Evolutionary conservation across 2,113 vertebrate genomes (phyloP), one percentile per base, ranked within the genome.

Genomic region (Neodontobutis hainanensis): DNA sequence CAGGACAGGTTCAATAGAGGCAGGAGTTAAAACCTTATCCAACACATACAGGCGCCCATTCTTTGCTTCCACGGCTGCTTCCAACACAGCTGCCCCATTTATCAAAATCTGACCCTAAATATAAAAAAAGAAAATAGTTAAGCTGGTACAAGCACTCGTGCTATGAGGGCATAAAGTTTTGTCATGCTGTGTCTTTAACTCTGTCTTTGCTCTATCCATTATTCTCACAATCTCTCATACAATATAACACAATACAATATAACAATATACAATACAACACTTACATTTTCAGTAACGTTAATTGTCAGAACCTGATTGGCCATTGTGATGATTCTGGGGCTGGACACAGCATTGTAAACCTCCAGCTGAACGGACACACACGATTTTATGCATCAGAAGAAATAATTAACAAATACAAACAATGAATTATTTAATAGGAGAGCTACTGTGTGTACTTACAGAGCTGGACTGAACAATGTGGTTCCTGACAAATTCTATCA

Each of bases 31-130:
- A 36, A 98, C 89, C 0, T 92, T 92, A 4, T 91, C 85, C 61
- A 99, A 50, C 0, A 93, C 93, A 64, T 95, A 95, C 67, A 99
- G 94, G 6, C 82, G 90, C 4, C 97, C 97, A 0, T 98, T 97
- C 83, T 93, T 95, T 16, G 94, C 94, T 52, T 85, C 62, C 15
- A 98, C 93, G 0, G 96, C 95, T 0, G 87, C 84, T 88, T 98
- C 96, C 73, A 93, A 64, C 0, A 97, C 77, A 0, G 86, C 82
- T 19, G 91, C 88, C 0, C 86, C 92, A 15, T 90, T 94, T 3
- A 93, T 92, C 61, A 95, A 66, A 12, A 99, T 80, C 84, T 88
- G 93, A 38, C 97, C 97, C 97, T 99, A 56, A 47, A 4, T 11
- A 3, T 38, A 4, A 40, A 8, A 8, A 36, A 19, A 43, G 19